Base-by-base conservation (phyloP, 2,888 invertebrate genomes). In the Sphaeridia pumilis region DNA sequence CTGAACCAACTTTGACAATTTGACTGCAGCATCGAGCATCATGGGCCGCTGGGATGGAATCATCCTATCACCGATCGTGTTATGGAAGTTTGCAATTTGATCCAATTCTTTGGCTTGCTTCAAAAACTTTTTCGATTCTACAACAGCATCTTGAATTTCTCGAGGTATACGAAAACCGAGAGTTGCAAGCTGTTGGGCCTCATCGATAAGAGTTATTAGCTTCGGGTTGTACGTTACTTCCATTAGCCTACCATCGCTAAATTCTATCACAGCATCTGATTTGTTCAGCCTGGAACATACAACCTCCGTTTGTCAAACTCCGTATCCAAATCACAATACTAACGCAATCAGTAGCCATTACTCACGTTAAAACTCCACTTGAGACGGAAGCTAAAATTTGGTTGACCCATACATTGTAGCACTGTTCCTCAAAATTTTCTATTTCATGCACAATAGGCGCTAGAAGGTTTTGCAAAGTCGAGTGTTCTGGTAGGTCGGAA, bases 11-110 rank as follows among this genome's bases (percentile, higher is more conserved):
- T 83, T 80, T 10, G 94, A 89, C 65, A 98, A 75, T 61, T 87
- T 85, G 46, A 94, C 72, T 0, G 98, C 97, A 25, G 90, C 86
- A 54, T 87, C 82, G 12, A 98, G 74, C 93, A 98, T 90, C 78
- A 98, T 84, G 0, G 97, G 89, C 55, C 94, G 79, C 67, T 95
- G 94, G 24, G 90, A 89, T 0, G 86, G 81, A 34, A 97, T 84
- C 90, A 98, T 97, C 52, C 94, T 83, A 71, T 95, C 90, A 14
- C 94, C 95, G 46, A 98, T 87, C 0, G 95, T 95, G 70, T 98
- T 98, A 73, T 98, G 97, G 69, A 90, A 90, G 41, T 84, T 87
- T 0, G 89, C 85, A 48, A 89, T 80, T 80, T 82, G 62, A 69
- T 94, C 90, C 50, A 97, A 73, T 2, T 84, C 80, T 47, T 88